phyloP scores from a whole-genome alignment of 2,113 vertebrate species.

The Xiphorhynchus elegans region DNA sequence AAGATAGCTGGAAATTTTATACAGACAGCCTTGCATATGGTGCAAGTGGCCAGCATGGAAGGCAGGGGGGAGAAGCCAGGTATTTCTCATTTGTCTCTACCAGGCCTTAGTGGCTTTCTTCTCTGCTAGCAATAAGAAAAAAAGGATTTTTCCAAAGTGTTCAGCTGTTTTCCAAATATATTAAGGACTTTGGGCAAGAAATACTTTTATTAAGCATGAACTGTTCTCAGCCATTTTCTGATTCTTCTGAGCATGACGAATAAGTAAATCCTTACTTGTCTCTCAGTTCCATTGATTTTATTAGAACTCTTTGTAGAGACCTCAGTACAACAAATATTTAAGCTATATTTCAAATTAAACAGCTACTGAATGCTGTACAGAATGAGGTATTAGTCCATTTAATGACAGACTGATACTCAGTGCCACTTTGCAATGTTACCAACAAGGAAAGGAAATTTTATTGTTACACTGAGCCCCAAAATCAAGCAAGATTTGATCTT shows the following conservation, averaged over 20 bases:
- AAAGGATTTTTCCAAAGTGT: background rate
- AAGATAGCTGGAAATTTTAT: background rate
- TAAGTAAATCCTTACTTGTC: background rate
- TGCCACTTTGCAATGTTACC: background rate
- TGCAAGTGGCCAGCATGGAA: background rate
- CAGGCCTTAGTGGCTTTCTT: background rate
- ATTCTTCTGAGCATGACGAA: fast-evolving
- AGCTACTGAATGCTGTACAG: background rate
- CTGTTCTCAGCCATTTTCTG: background rate
- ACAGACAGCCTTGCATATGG: background rate
- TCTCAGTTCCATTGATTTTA: background rate
- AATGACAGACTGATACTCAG: background rate
- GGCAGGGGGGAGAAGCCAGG: background rate
- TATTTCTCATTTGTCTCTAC: background rate
- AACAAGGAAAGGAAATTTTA: background rate
- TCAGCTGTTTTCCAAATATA: no score
- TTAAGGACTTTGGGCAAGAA: background rate
- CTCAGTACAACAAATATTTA: background rate
- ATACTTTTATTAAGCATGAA: background rate
- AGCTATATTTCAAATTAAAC: background rate
- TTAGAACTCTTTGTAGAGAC: background rate
- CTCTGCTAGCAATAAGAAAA: background rate
- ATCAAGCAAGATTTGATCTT: background rate
- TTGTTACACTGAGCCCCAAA: background rate
- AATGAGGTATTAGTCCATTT: background rate